phyloP scores from a whole-genome alignment of 2,113 vertebrate species.

The Lamprotornis superbus region DNA sequence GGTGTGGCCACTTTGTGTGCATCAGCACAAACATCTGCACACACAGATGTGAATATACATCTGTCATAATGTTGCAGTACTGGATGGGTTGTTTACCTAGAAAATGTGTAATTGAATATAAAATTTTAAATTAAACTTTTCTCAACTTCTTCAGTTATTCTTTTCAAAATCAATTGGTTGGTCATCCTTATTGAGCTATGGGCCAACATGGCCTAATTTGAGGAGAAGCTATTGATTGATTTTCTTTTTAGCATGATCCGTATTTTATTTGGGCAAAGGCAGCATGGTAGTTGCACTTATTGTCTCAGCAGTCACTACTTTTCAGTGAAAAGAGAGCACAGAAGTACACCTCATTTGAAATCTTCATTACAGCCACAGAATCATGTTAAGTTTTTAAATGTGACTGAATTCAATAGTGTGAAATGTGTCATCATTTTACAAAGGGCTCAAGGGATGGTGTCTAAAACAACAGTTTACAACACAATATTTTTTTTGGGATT shows the following conservation, averaged over 20 bases:
- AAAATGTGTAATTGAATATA: background rate
- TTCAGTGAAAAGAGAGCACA: background rate
- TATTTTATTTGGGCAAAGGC: background rate
- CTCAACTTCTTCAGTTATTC: background rate
- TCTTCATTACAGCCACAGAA: background rate
- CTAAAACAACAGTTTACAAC: background rate
- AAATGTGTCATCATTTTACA: background rate
- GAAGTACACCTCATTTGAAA: background rate
- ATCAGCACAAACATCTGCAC: background rate
- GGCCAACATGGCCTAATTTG: background rate
- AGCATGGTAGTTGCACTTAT: background rate
- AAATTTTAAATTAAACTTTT: background rate
- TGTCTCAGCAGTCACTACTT: background rate
- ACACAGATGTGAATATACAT: background rate
- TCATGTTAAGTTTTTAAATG: background rate
- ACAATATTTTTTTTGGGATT: background rate
- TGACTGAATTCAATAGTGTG: background rate
- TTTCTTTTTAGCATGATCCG: background rate
- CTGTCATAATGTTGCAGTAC: background rate
- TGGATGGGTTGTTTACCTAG: background rate
- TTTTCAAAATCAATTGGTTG: background rate
- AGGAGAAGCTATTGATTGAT: background rate
- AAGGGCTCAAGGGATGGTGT: background rate
- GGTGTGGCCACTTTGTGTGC: background rate
- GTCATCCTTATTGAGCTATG: background rate